Base-by-base conservation (phyloP, 2,888 invertebrate species). In the Beris chalybata region DNA sequence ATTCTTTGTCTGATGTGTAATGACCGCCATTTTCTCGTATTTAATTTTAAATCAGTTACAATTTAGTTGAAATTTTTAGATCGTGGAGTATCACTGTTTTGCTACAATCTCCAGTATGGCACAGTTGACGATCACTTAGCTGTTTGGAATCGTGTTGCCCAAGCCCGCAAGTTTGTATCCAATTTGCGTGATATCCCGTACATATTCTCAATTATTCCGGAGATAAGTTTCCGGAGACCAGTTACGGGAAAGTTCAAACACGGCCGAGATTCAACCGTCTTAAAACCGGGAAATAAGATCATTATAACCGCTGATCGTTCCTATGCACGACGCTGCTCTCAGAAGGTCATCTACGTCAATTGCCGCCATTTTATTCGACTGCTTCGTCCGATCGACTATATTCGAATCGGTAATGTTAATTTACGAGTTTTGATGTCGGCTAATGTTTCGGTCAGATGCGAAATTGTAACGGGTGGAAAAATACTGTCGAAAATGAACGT, bases 281-380 rank as follows among this genome's bases (percentile, higher is more conserved):
- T 64, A 7, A 48, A 31, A 7, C 11, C 55, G 4, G 56, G 55
- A 9, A 31, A 44, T 22, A 13, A 15, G 13, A 38, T 64, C 15
- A 32, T 55, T 4, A n/a, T 64, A 3, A 64, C 64, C 6, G 13
- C 64, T 55, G 48, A 64, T 64, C 64, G 64, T 13, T 12, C n/a
- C 5, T 64, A 47, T 32, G 47, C 54, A 7, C 45, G 30, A 15
- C 45, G 32, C 2, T 45, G 55, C 15, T 55, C 54, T 9, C 30
- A 48, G 22, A 64, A 55, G 32, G 61, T 61, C 6, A 64, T 64
- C 31, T 64, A 64, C 54, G 29, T 64, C 5, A 64, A 64, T n/a
- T 53, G 32, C 32, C 54, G 54, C 6, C 31, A 43, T 13, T 15
- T n/a, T 7, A 6, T 64, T 31, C 7, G 6, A 2, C n/a, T 15